Base-by-base conservation (phyloP, 2,888 invertebrate species). In the Lasioglossum villosulum region DNA sequence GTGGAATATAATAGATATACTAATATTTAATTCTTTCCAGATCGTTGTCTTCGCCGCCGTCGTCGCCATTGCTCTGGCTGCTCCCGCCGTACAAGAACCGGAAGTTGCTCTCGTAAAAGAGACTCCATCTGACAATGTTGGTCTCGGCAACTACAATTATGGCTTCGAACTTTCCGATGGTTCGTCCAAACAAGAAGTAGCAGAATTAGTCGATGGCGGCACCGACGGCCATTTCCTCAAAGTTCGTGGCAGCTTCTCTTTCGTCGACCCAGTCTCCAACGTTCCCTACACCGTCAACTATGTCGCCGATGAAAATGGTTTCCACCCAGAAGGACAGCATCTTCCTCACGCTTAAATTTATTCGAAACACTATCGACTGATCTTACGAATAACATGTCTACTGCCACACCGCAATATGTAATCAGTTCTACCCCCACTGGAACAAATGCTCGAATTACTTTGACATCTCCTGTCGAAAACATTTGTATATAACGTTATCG, bases 161-260 rank as follows among this genome's bases (percentile, higher is more conserved):
- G 90, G 63, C 8, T 94, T 89, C 66, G 89, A 92, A 77, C 87
- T 92, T 8, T 92, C 92, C 39, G 87, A 93, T 74, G 93, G 93
- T 8, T 90, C 92, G 23, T 27, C 84, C 1, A 90, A 87, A 34
- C 80, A 93, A 48, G 93, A 93, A 82, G 76, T 89, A 6, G 94
- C 90, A 4, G 83, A 93, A 48, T 5, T 93, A 10, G 80, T 80
- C 56, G 87, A 16, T 0, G 84, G 75, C 1, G 84, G 83, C 37
- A 48, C 45, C 14, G 83, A 83, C 1, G 83, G 73, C 0, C 56
- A 45, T n/a, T 83, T 73, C 74, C 42, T 85, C 10, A 42, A 3
- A 27, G 92, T 92, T 45, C 87, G 75, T 8, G 94, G 94, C 56
- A 91, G 91, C 70, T 93, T 85, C 87, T 80, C 89, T 23, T 94